Evolutionary conservation across 2,888 invertebrate species (phyloP).

Genomic region (Molanna angustata): DNA sequence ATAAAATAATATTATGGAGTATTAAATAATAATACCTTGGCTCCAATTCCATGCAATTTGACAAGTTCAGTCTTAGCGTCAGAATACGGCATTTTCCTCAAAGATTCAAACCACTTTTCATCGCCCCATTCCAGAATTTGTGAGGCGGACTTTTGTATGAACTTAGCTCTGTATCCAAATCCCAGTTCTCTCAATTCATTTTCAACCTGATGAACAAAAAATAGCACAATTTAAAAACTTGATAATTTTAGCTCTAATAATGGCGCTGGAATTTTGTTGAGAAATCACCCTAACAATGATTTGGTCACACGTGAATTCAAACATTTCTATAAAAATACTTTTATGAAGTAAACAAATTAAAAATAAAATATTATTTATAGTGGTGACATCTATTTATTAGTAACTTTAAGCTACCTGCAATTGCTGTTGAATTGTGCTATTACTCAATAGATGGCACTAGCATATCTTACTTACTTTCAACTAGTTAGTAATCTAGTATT

Average conservation of each 20-base stretch:
- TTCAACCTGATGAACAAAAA: conserved; percentile 58
- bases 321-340: too few species aligned
- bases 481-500: too few species aligned
- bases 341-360: too few species aligned
- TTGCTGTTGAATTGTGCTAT: too few species aligned
- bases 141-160: conserved; percentile 72
- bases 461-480: too few species aligned
- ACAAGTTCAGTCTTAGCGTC: conserved; percentile 73
- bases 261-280: not conserved
- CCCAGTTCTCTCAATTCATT: conserved; percentile 66
- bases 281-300: not conserved
- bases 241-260: not conserved
- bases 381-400: too few species aligned
- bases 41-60: conserved; percentile 84
- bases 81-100: conserved; percentile 67
- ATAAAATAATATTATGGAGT: too few species aligned
- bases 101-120: conserved; percentile 65
- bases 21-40: conserved; percentile 65
- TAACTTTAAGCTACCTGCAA: too few species aligned
- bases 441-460: too few species aligned
- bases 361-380: too few species aligned
- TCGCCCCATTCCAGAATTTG: conserved; percentile 69
- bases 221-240: too few species aligned
- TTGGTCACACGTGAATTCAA: not conserved
- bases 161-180: conserved; percentile 88